Evolutionary conservation across 2,797 vertebrate species (phyloP), one percentile per base, ranked within the genome.

Genomic region (Poeciliopsis gracilis): DNA sequence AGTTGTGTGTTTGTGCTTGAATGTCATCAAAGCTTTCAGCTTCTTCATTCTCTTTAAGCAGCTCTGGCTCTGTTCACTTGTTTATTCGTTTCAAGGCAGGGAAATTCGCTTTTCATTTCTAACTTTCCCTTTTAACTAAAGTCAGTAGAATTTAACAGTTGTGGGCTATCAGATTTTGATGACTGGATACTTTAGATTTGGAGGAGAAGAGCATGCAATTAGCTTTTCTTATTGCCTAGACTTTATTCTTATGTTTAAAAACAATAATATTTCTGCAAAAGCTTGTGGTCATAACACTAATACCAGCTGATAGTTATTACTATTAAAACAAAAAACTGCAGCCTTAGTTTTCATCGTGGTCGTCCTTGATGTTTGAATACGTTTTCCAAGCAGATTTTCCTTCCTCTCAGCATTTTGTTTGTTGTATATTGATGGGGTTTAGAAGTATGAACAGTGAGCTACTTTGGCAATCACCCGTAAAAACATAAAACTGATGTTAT

Each of bases 61-160:
- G 86, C 78, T n/a, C 2, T 5, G 72, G 72, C 83, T 77, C 77
- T 23, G 77, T 80, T 84, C 51, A 74, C 61, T 43, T 78, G 10
- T 89, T 90, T 45, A 90, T 93, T 92, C 85, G 86, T 91, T 73
- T 78, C 77, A 23, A 69, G 10, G 76, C 81, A 88, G 85, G 85
- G 88, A 81, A 89, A 85, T 80, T 86, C 79, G 36, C 51, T 66
- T 85, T 74, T 78, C 80, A 49, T 10, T 30, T 46, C 69, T 45
- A 55, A 73, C 41, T 77, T 73, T 72, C 55, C 55, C 45, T 82
- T 80, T 78, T 78, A 76, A 78, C 76, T 47, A 51, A 33, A 63
- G 18, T 80, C 71, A 76, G 69, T 70, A 63, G 7, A 57, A 0
- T n/a, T 5, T 61, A 59, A 59, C 76, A 33, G 75, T 59, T 73